Percentiles rank a stretch among this genome's conserved stretches.
Conservation (phyloP, 2,113 vertebrate genomes). For the Alligator sinensis region DNA sequence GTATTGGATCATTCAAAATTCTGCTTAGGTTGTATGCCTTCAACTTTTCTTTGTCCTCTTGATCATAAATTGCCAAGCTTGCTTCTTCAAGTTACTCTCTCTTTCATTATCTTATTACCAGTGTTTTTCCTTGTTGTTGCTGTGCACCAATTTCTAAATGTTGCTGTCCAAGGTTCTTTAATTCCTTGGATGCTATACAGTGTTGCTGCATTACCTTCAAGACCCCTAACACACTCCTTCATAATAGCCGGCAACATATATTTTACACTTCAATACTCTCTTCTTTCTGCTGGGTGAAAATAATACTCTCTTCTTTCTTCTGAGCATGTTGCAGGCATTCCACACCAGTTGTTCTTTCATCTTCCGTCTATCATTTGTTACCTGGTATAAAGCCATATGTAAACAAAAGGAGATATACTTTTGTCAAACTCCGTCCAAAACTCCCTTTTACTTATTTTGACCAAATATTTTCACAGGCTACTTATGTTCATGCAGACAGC, state of each 20-base stretch:
- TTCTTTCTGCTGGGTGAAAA: constrained; percentile 20
- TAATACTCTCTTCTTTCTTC: no score
- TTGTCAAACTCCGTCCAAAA: constrained; percentile 46
- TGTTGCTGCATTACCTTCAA: neutral
- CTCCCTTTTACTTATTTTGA: constrained; percentile 25
- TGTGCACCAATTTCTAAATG: constrained; percentile 5
- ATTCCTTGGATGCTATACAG: neutral
- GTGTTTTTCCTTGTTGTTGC: neutral
- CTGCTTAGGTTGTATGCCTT: neutral
- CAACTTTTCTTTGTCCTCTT: constrained; percentile 37
- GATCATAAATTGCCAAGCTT: constrained; percentile 56
- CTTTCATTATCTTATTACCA: neutral
- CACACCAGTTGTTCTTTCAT: no score
- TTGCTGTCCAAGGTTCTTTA: rapidly evolving
- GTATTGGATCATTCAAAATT: constrained; percentile 11
- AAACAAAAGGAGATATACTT: constrained; percentile 23
- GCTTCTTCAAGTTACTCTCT: neutral
- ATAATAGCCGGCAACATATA: neutral
- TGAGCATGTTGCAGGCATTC: no score
- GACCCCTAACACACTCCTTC: neutral
- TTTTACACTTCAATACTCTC: constrained; percentile 63
- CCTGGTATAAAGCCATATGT: constrained; percentile 72
- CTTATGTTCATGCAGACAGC: neutral
- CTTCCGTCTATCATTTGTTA: constrained; percentile 8
- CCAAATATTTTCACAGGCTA: neutral